Evolutionary conservation across 1,140 invertebrate species (phyloP).

Genomic region (Vanessa tameamea): DNA sequence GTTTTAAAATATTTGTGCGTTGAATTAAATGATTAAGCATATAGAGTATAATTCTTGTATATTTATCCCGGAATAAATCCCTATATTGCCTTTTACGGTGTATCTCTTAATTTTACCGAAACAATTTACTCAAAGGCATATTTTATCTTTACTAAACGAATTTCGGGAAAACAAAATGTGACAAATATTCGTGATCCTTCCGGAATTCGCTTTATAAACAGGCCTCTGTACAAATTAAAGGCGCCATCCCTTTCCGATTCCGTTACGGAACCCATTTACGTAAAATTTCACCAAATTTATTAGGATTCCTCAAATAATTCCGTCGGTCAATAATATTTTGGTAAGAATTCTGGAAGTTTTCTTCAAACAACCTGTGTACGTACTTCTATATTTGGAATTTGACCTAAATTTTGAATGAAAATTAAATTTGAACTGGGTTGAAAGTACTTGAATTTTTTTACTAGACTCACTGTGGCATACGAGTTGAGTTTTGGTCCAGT

Average conservation of each 20-base stretch:
- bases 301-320: constrained; percentile 38
- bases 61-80: neutral
- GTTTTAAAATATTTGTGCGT: too few relatives aligned
- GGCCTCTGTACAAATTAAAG: constrained; percentile 38
- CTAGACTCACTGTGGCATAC: neutral
- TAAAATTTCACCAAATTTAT: constrained; percentile 38
- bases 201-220: constrained; percentile 35
- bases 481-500: neutral
- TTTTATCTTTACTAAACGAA: constrained; percentile 23
- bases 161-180: constrained; percentile 36
- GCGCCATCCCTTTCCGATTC: constrained; percentile 21
- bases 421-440: constrained; percentile 9
- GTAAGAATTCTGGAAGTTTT: constrained; percentile 20
- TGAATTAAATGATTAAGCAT: too few relatives aligned
- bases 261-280: constrained; percentile 32
- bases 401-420: constrained; percentile 15
- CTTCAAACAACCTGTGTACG: constrained; percentile 28
- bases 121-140: constrained; percentile 33
- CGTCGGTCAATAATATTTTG: constrained; percentile 36
- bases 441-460: neutral
- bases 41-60: neutral
- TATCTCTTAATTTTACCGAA: constrained; percentile 19
- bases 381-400: constrained; percentile 23
- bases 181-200: constrained; percentile 37
- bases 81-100: neutral